Percentiles rank a stretch among this genome's conserved stretches.
Evolutionary conservation across 2,888 invertebrate species (phyloP).

Genomic region (Artemia sinica): DNA sequence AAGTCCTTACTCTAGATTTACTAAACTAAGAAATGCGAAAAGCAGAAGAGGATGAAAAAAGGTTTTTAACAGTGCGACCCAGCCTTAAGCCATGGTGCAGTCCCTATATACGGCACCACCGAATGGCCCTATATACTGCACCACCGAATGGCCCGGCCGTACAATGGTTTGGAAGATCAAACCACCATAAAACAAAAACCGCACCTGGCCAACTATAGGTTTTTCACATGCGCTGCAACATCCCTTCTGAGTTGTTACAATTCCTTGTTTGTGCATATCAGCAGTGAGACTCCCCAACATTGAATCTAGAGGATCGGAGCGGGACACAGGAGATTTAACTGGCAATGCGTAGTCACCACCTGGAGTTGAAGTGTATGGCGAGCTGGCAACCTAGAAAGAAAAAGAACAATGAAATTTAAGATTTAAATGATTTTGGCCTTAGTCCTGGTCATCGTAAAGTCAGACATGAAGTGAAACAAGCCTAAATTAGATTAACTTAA

Average conservation of each 20-base stretch:
- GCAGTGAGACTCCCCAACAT: conserved; percentile 82
- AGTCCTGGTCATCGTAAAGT: no score
- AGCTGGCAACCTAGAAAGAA: not conserved
- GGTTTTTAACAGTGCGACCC: no score
- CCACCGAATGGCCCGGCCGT: not conserved
- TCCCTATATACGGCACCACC: not conserved
- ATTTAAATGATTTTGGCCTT: no score
- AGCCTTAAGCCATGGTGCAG: not conserved
- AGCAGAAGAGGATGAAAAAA: no score
- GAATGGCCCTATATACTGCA: not conserved
- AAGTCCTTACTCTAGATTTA: no score
- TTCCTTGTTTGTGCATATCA: conserved; percentile 97
- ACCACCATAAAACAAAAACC: conserved; percentile 22
- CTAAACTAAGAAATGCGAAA: no score
- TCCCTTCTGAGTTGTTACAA: conserved; percentile 95
- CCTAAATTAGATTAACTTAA: no score
- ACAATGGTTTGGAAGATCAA: conserved; percentile 18
- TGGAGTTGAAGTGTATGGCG: not conserved
- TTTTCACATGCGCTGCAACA: conserved; percentile 98
- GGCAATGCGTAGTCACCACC: conserved; percentile 7
- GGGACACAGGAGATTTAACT: not conserved
- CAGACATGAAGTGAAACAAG: no score
- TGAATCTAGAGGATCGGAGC: conserved; percentile 49
- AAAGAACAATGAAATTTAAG: no score
- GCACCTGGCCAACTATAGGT: conserved; percentile 86